A percentile compares a stretch with the other conserved stretches of the same genome.
These are phyloP conservation scores for Antechinus stuartii DNA, from an alignment of 2,113 vertebrate genomes.

Conservation along the genomic window DNA sequence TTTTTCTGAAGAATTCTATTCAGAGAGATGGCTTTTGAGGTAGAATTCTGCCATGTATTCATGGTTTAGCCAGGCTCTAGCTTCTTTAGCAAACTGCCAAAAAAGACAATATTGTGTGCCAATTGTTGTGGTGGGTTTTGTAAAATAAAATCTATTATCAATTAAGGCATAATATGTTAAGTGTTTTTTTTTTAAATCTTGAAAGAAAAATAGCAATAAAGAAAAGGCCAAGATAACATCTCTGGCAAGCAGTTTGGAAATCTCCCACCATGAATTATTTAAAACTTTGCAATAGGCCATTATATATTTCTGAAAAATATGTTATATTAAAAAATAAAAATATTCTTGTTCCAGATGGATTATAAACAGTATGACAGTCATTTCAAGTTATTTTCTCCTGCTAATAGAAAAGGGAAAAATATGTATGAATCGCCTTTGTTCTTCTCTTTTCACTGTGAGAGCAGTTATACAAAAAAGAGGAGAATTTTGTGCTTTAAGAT, in stretches of 20 bases:
- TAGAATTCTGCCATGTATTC: background rate
- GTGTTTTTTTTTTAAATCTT: slow-evolving; percentile 15
- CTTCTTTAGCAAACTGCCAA: background rate
- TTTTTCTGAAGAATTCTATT: background rate
- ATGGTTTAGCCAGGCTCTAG: background rate
- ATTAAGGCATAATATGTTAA: slow-evolving; percentile 57
- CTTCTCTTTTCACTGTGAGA: background rate
- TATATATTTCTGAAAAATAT: slow-evolving; percentile 62
- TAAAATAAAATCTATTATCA: slow-evolving; percentile 63
- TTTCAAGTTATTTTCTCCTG: slow-evolving; percentile 41
- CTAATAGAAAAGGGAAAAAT: slow-evolving; percentile 46
- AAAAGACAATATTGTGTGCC: background rate
- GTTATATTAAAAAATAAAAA: slow-evolving; percentile 63
- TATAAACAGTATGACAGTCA: slow-evolving; percentile 33
- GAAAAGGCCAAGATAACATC: slow-evolving; percentile 58
- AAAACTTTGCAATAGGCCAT: slow-evolving; percentile 63
- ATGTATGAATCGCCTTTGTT: slow-evolving; percentile 1
- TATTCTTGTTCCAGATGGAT: slow-evolving; percentile 41
- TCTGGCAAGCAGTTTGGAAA: slow-evolving; percentile 61
- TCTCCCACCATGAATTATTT: slow-evolving; percentile 66
- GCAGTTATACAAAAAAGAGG: background rate
- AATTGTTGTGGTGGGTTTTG: slow-evolving; percentile 21
- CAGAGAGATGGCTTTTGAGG: background rate
- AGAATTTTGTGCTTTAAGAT: background rate
- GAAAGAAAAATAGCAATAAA: slow-evolving; percentile 62